Conservation (phyloP, 2,113 vertebrate species). For the Buteo buteo region DNA sequence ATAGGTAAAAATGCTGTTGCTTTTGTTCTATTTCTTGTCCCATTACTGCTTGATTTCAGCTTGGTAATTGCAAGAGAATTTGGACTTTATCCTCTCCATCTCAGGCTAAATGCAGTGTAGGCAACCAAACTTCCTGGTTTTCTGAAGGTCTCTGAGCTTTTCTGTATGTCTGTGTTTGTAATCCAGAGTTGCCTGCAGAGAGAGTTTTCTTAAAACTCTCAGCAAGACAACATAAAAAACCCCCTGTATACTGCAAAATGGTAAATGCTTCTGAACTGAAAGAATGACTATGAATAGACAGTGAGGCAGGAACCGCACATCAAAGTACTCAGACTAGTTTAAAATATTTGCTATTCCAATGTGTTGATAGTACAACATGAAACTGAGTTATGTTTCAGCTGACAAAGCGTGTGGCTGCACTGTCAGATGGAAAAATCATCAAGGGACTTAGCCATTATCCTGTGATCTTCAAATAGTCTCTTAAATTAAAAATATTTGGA, state of each 20-base stretch:
- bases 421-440: not conserved
- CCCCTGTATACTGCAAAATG: not conserved
- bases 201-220: not conserved
- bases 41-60: not conserved
- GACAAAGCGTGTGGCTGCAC: not conserved
- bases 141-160: not conserved
- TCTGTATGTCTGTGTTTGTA: not conserved
- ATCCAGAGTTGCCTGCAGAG: not conserved
- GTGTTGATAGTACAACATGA: not conserved
- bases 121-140: not conserved
- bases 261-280: not conserved
- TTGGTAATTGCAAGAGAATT: not conserved
- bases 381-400: not conserved
- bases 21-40: not conserved
- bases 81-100: not conserved
- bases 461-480: not conserved
- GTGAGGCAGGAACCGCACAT: not conserved
- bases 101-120: not conserved
- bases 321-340: not conserved
- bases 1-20: not conserved
- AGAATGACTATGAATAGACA: not conserved
- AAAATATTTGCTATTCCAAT: not conserved
- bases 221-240: not conserved
- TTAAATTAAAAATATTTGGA: not conserved
- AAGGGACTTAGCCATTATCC: not conserved